Evolutionary conservation across 2,888 invertebrate species (phyloP), one percentile per base, ranked within the genome.

Genomic region (Lithophane semibrunnea): DNA sequence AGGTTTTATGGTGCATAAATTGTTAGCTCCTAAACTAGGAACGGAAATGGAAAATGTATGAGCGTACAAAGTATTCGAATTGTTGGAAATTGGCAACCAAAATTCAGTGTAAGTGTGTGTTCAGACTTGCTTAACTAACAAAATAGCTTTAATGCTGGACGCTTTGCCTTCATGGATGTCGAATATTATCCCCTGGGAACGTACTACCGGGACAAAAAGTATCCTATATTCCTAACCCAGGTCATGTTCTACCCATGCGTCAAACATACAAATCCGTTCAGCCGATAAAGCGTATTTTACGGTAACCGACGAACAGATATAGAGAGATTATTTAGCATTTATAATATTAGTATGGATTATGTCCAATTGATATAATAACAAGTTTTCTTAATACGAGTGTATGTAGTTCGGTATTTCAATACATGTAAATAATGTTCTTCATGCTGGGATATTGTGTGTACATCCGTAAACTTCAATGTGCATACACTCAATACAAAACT

Each of bases 41-140:
- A 69, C 83, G 83, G 81, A 82, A 82, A 69, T 81, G 60, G 60
- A 64, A 79, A 79, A 83, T 72, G 72, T 72, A 63, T 65, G 52
- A 37, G 13, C 37, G 1, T 61, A 83, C 71, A 83, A 64, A 75
- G 79, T 79, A 44, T 69, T 82, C 7, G 0, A 81, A 58, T 69
- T 77, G n/a, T 54, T 47, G 63, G 69, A 64, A 79, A 66, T 74
- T 58, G 49, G 52, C 64, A 44, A 70, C 16, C 10, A n/a, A 21
- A 54, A 44, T 58, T 3, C 0, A 29, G 13, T 65, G 8, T 24
- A 16, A 63, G 16, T 21, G 24, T 29, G 8, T 74, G 4, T 29
- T 37, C 24, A 49, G 37, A 37, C 16, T 47, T 58, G 2, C 37
- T 49, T 71, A 47, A 47, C 24, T 7, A 18, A 18, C 44, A 44